A percentile compares a stretch with the other conserved stretches of the same genome.
Evolutionary conservation across 2,888 invertebrate genomes (phyloP).

Genomic region (Clivina fossor): DNA sequence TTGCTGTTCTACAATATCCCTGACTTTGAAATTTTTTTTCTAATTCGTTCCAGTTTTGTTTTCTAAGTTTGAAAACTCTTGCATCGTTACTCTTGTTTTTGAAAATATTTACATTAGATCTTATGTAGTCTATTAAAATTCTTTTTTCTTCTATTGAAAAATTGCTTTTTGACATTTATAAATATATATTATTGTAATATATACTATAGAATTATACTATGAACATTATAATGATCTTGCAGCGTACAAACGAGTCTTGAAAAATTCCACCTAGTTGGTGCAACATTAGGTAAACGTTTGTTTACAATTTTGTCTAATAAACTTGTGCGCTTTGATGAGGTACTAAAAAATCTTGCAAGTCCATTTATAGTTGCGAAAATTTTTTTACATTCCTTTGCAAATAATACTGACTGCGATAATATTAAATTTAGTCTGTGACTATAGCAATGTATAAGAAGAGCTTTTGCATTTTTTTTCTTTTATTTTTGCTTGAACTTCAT

Average conservation of each 20-base stretch:
- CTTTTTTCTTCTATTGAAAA: too few species aligned
- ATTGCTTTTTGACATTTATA: too few species aligned
- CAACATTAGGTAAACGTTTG: conserved; percentile 12
- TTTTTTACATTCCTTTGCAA: conserved; percentile 11
- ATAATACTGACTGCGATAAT: conserved; percentile 12
- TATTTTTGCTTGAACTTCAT: conserved; percentile 41
- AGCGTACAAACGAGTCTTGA: too few species aligned
- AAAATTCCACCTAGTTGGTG: conserved; percentile 35
- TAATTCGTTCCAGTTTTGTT: too few species aligned
- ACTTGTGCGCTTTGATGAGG: conserved; percentile 16
- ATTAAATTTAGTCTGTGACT: conserved; percentile 33
- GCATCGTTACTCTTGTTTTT: too few species aligned
- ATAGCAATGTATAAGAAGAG: conserved; percentile 38
- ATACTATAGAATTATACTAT: too few species aligned
- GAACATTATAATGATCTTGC: neutral
- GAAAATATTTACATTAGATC: too few species aligned
- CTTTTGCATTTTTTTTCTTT: conserved; percentile 35
- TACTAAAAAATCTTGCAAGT: conserved; percentile 1
- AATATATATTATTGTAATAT: too few species aligned
- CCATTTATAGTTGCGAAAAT: conserved; percentile 9
- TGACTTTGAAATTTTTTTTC: too few species aligned
- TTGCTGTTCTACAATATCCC: too few species aligned
- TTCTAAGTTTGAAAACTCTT: too few species aligned
- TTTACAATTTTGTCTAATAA: conserved; percentile 16
- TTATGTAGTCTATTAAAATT: too few species aligned